A percentile compares a stretch with the other conserved stretches of the same genome.
Conservation (phyloP, 2,113 vertebrate genomes). For the Candoia aspera region DNA sequence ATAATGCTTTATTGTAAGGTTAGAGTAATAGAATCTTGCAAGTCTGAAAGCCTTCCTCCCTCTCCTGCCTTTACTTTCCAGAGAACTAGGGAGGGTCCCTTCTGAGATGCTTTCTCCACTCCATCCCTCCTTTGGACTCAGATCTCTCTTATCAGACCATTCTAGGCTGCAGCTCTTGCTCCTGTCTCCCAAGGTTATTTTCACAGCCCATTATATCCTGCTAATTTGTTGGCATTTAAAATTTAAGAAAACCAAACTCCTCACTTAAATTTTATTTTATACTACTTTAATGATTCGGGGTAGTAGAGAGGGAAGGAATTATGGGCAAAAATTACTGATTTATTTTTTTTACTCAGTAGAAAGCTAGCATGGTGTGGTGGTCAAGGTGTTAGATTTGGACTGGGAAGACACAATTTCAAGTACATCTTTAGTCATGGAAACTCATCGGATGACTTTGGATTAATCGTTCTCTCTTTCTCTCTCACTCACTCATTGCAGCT, state of each 20-base stretch:
- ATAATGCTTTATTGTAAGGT: background rate
- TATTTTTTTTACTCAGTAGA: no score
- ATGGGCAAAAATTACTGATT: slow-evolving; percentile 53
- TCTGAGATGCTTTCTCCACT: background rate
- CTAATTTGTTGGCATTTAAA: slow-evolving; percentile 56
- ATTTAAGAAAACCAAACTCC: slow-evolving; percentile 62
- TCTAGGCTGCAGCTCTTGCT: background rate
- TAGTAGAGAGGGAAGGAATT: slow-evolving; percentile 68
- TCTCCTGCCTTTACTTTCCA: background rate
- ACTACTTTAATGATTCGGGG: slow-evolving; percentile 69
- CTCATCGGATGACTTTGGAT: no score
- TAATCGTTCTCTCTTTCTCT: no score
- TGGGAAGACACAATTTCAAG: no score
- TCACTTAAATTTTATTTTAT: slow-evolving; percentile 72
- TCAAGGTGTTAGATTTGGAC: no score
- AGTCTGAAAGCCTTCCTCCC: background rate
- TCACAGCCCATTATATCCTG: background rate
- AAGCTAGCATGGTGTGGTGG: no score
- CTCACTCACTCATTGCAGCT: background rate
- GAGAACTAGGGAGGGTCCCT: background rate
- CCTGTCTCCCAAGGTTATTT: background rate
- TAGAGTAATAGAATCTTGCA: background rate
- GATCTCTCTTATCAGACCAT: background rate
- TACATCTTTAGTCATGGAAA: no score
- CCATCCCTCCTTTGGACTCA: background rate